A percentile compares a stretch with the other conserved stretches of the same genome.
These are phyloP conservation scores for Psephotus haematonotus DNA, from an alignment of 2,113 vertebrate genomes.

Conservation along the genomic window DNA sequence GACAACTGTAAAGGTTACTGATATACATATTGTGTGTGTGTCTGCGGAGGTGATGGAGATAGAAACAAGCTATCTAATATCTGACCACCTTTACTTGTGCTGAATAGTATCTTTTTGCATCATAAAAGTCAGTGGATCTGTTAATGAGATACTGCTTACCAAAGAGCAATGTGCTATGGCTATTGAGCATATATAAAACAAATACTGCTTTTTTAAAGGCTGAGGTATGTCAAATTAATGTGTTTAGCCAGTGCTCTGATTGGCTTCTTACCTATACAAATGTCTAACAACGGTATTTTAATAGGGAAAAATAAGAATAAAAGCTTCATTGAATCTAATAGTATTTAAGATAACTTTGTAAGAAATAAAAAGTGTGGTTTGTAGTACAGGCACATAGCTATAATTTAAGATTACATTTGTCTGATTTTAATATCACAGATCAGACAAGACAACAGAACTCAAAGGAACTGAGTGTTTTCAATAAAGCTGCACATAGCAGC, in stretches of 20 bases:
- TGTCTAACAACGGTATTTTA: not conserved
- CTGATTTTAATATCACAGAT: not conserved
- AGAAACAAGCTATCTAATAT: not conserved
- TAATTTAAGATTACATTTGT: not conserved
- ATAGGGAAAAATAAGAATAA: not conserved
- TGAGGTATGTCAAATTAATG: not conserved
- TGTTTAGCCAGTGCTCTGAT: not conserved
- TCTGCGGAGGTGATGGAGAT: not conserved
- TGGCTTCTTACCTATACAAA: not conserved
- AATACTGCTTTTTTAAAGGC: not conserved
- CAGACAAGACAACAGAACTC: not conserved
- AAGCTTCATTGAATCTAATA: not conserved
- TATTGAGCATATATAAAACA: not conserved
- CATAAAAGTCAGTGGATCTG: not conserved
- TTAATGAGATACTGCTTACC: not conserved
- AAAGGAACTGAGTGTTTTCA: not conserved
- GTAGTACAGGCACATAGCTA: not conserved
- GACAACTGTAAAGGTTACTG: not conserved
- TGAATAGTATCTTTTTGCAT: not conserved
- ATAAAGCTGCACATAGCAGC: not conserved
- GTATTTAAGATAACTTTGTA: not conserved
- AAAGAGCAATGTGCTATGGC: rapidly evolving
- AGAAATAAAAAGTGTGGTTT: not conserved
- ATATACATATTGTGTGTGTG: not conserved
- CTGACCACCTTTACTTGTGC: not conserved